These are phyloP conservation scores for Carassius carassius DNA, from an alignment of 2,113 vertebrate genomes.

Conservation along the genomic window DNA sequence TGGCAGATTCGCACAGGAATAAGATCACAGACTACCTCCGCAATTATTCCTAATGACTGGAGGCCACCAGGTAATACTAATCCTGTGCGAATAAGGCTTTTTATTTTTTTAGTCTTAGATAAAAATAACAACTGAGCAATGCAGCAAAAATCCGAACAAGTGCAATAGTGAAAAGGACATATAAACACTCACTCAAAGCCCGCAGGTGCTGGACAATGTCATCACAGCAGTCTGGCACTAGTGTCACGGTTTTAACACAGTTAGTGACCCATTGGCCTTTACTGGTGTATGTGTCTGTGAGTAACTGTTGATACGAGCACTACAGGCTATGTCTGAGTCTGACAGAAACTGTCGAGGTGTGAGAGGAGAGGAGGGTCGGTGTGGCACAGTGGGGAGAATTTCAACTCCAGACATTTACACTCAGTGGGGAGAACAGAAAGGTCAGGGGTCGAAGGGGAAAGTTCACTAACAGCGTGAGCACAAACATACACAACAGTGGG, in stretches of 20 bases:
- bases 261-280: constrained; percentile 8
- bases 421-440: not conserved
- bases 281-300: constrained; percentile 25
- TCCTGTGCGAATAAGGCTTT: too few relatives aligned
- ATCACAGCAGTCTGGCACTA: constrained; percentile 22
- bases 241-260: not conserved
- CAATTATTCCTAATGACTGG: too few relatives aligned
- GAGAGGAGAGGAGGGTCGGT: not conserved
- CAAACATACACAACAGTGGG: constrained; percentile 39
- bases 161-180: not conserved
- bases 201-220: not conserved
- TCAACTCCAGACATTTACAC: constrained; percentile 17
- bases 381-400: not conserved
- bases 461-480: not conserved
- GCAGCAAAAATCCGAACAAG: not conserved
- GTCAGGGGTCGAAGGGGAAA: constrained; percentile 19
- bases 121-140: not conserved
- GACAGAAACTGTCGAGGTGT: constrained; percentile 4
- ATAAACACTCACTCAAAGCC: not conserved
- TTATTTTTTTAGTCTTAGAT: not conserved
- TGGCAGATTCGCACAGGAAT: too few relatives aligned
- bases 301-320: constrained; percentile 9
- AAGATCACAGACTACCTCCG: too few relatives aligned
- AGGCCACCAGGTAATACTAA: too few relatives aligned
- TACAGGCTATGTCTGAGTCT: constrained; percentile 19